Conservation (phyloP, 2,888 invertebrate species). For the Pollenia angustigena region DNA sequence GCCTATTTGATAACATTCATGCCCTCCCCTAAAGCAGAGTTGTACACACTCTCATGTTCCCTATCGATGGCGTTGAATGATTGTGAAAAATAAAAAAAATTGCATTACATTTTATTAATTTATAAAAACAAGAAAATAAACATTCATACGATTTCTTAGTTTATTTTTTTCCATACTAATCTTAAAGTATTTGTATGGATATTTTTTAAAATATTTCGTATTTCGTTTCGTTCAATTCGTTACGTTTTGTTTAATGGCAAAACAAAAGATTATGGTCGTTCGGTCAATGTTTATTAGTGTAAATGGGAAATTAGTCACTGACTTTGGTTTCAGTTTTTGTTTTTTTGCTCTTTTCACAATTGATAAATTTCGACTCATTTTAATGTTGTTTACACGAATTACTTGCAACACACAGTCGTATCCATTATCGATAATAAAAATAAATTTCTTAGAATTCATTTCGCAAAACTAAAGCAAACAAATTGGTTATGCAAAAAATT, state of each 20-base stretch:
- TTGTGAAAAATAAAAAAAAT: constrained; percentile 64
- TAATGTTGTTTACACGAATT: constrained; percentile 62
- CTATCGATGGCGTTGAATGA: constrained; percentile 24
- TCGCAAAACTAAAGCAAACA: constrained; percentile 38
- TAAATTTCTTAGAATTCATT: constrained; percentile 65
- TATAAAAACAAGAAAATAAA: constrained; percentile 55
- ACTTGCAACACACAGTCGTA: constrained; percentile 43
- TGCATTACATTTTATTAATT: constrained; percentile 66
- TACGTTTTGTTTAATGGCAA: constrained; percentile 48
- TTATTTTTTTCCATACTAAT: neutral
- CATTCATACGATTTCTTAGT: neutral
- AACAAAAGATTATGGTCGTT: constrained; percentile 62
- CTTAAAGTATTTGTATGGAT: neutral
- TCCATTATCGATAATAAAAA: constrained; percentile 43
- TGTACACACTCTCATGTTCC: neutral
- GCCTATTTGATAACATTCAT: no score
- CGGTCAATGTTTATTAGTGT: constrained; percentile 60
- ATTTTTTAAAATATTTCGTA: constrained; percentile 17
- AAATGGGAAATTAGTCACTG: constrained; percentile 69
- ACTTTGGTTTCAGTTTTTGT: constrained; percentile 4
- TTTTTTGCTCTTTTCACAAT: constrained; percentile 9
- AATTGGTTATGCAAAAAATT: constrained; percentile 8
- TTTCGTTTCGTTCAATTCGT: constrained; percentile 35
- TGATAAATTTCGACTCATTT: constrained; percentile 58
- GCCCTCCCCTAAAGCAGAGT: neutral